Evolutionary conservation across 2,113 vertebrate genomes (phyloP).

Genomic region (Meles meles): DNA sequence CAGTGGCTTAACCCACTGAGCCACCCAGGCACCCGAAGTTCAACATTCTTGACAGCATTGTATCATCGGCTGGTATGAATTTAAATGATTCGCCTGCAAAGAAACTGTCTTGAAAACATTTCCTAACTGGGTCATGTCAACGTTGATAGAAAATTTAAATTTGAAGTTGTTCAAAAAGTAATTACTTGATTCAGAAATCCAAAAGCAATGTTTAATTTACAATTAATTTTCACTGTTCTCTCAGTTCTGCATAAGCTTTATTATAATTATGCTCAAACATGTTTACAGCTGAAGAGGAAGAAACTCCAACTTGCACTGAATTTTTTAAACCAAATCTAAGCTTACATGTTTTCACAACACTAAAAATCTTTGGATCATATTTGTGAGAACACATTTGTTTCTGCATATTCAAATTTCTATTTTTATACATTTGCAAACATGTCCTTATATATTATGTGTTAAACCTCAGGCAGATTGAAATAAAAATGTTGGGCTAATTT

Average conservation of each 20-base stretch:
- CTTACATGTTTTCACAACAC: neutral
- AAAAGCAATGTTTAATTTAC: neutral
- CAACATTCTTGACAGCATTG: neutral
- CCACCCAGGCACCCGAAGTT: too few species aligned
- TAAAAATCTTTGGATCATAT: neutral
- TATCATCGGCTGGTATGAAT: neutral
- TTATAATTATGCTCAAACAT: neutral
- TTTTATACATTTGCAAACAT: neutral
- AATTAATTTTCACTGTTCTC: neutral
- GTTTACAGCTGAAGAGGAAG: neutral
- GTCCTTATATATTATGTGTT: neutral
- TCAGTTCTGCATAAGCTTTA: neutral
- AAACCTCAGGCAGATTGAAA: neutral
- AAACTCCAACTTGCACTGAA: neutral
- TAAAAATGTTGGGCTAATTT: neutral
- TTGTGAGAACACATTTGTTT: neutral
- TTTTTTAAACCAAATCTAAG: neutral
- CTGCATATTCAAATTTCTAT: neutral
- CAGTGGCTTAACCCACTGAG: too few species aligned
- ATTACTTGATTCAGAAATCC: neutral
- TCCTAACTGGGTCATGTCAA: neutral
- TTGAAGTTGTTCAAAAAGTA: neutral
- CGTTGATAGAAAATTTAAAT: neutral
- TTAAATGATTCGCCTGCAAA: neutral
- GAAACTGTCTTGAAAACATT: neutral